These are phyloP conservation scores for Pseudococcus jackbeardsleyi DNA, from an alignment of 2,888 invertebrate species.

Conservation along the genomic window DNA sequence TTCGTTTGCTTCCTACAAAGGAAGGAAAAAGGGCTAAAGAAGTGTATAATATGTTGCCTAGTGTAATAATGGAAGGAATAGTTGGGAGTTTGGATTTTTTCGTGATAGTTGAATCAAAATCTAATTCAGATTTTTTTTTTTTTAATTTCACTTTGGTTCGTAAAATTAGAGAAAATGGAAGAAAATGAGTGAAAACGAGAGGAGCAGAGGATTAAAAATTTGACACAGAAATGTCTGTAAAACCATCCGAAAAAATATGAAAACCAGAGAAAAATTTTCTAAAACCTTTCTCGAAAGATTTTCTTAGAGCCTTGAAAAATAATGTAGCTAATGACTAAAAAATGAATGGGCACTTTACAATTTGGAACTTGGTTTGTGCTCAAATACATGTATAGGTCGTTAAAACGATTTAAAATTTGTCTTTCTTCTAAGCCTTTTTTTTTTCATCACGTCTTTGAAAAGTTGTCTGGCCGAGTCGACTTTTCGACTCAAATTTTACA, in stretches of 20 bases:
- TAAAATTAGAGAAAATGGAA: too few relatives aligned
- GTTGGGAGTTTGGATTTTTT: background rate
- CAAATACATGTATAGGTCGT: background rate
- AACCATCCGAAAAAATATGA: too few relatives aligned
- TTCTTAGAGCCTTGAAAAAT: background rate
- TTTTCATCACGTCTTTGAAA: background rate
- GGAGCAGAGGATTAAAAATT: background rate
- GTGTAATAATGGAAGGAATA: background rate
- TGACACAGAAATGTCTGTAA: too few relatives aligned
- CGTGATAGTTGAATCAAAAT: too few relatives aligned
- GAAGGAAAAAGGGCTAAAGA: background rate
- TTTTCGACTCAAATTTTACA: background rate
- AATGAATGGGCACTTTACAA: background rate
- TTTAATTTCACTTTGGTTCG: too few relatives aligned
- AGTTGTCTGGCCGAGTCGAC: background rate
- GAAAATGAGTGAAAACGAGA: too few relatives aligned
- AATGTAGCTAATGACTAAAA: background rate
- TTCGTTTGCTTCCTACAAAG: background rate
- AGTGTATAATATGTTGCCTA: background rate
- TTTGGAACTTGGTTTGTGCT: background rate
- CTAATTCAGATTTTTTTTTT: too few relatives aligned
- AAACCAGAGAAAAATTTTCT: too few relatives aligned
- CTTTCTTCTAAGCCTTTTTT: background rate
- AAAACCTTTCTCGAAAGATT: background rate
- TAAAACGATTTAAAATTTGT: background rate